Evolutionary conservation across 1,140 invertebrate genomes (phyloP).

Genomic region (Frieseomelitta varia): DNA sequence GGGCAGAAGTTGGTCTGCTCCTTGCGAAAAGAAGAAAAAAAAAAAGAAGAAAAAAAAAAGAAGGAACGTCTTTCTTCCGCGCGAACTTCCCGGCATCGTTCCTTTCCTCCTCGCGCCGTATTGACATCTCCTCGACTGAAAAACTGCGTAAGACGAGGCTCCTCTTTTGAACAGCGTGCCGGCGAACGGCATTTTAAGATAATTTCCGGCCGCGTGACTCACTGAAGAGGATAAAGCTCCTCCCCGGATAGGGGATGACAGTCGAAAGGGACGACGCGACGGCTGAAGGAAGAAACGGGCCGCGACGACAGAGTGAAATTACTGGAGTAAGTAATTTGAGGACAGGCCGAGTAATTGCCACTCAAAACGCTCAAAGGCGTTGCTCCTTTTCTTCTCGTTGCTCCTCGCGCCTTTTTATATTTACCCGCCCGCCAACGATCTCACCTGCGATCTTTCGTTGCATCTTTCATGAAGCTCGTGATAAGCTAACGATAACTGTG

Average conservation of each 20-base stretch:
- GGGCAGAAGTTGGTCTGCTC: slow-evolving; percentile 7
- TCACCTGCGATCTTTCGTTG: not conserved
- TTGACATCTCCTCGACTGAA: slow-evolving; percentile 39
- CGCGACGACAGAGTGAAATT: slow-evolving; percentile 60
- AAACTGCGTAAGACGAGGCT: slow-evolving; percentile 45
- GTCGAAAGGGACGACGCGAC: not conserved
- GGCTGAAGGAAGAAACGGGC: not conserved
- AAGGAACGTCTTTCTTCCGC: slow-evolving; percentile 7
- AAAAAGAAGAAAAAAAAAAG: not conserved
- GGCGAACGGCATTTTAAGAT: slow-evolving; percentile 45
- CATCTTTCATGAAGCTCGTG: not conserved
- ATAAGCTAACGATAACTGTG: not conserved
- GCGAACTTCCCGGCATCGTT: not conserved
- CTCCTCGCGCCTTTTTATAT: slow-evolving; percentile 30
- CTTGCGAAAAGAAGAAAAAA: not conserved
- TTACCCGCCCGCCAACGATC: slow-evolving; percentile 3
- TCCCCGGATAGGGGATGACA: not conserved
- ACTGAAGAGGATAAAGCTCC: slow-evolving; percentile 26
- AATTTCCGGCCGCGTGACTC: slow-evolving; percentile 37
- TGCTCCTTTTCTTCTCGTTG: slow-evolving; percentile 17
- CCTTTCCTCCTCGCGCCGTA: not conserved
- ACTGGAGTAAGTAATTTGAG: slow-evolving; percentile 68
- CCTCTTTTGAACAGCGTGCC: slow-evolving; percentile 19
- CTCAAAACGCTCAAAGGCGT: slow-evolving; percentile 62
- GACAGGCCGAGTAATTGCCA: slow-evolving; percentile 67